These are phyloP conservation scores for Lithodes maja DNA, from an alignment of 2,888 invertebrate species.

Conservation along the genomic window DNA sequence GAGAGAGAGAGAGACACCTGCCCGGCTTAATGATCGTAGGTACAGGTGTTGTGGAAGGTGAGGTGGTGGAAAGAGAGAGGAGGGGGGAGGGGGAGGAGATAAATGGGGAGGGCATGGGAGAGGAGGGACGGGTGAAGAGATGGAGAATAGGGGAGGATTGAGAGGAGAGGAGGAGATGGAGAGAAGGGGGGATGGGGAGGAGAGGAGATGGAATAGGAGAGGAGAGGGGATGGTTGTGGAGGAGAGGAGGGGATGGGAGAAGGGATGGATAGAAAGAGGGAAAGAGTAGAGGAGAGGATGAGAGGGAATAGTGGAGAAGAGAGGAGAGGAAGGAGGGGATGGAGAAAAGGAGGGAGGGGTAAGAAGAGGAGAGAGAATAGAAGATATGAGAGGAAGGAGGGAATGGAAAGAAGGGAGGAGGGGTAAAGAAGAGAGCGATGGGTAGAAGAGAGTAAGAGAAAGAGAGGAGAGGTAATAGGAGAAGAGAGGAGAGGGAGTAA, in stretches of 20 bases:
- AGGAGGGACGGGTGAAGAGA: neutral
- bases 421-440: neutral
- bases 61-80: neutral
- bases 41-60: neutral
- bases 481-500: too few species aligned
- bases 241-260: neutral
- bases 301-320: neutral
- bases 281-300: neutral
- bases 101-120: neutral
- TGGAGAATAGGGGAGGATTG: neutral
- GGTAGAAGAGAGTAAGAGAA: neutral
- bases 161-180: neutral
- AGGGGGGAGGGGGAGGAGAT: neutral
- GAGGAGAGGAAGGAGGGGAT: neutral
- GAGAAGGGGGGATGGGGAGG: neutral
- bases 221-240: too few species aligned
- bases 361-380: neutral
- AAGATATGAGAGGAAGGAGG: neutral
- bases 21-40: neutral
- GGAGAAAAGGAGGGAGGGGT: neutral
- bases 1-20: neutral
- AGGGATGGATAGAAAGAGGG: neutral
- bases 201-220: too few species aligned
- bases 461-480: neutral
- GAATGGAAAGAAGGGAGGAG: neutral